These are phyloP conservation scores for Phoxinus dragarum DNA, from an alignment of 2,797 vertebrate genomes.

Conservation along the genomic window DNA sequence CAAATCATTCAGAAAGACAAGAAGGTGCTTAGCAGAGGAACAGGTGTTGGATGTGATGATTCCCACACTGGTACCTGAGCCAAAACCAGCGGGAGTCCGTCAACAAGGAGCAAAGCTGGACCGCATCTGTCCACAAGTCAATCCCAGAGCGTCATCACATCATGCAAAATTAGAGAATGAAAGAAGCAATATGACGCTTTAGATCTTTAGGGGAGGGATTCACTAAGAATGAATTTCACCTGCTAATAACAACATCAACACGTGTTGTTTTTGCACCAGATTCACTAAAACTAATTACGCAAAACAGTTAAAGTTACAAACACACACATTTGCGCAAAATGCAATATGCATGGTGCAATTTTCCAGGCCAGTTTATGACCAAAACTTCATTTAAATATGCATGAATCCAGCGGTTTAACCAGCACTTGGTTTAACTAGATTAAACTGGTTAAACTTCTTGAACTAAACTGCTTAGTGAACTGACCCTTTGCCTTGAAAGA, in stretches of 20 bases:
- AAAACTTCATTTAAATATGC: background rate
- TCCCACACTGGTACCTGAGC: slow-evolving; percentile 50
- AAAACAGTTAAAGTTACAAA: background rate
- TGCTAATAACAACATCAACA: background rate
- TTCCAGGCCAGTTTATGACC: background rate
- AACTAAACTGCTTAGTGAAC: background rate
- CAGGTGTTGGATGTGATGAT: slow-evolving; percentile 67
- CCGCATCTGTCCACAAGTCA: slow-evolving; percentile 27
- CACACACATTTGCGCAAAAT: background rate
- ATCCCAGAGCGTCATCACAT: slow-evolving; percentile 4
- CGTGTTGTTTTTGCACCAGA: background rate
- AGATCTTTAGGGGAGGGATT: slow-evolving; percentile 2
- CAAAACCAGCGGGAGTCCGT: slow-evolving; percentile 12
- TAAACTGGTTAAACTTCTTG: background rate
- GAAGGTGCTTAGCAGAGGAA: slow-evolving; percentile 60
- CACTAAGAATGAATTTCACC: background rate
- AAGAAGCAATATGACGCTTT: background rate
- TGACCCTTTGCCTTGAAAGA: slow-evolving; percentile 2
- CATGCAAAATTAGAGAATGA: background rate
- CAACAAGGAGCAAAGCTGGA: slow-evolving; percentile 23
- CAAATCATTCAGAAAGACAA: slow-evolving; percentile 72
- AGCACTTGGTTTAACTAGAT: background rate
- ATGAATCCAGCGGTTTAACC: background rate
- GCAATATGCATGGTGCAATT: background rate
- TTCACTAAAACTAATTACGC: background rate